Conservation (phyloP, 2,113 vertebrate genomes). For the Salvelinus fontinalis region DNA sequence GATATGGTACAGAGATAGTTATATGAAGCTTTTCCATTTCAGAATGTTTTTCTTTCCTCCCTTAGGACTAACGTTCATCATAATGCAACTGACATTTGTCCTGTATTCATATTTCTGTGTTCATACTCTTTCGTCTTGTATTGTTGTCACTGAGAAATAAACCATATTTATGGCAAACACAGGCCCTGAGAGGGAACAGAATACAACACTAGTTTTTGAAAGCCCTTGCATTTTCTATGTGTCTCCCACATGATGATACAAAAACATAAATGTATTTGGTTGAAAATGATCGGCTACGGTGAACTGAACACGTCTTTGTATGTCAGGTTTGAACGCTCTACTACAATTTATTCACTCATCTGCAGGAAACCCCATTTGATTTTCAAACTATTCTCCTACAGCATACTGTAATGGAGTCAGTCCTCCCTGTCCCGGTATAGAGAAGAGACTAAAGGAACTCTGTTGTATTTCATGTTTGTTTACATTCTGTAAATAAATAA, state of each 20-base stretch:
- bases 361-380: neutral
- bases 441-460: neutral
- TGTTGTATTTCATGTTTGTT: constrained; percentile 44
- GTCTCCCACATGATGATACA: neutral
- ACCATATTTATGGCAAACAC: neutral
- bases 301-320: neutral
- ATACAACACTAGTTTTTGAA: neutral
- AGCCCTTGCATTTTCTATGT: neutral
- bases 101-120: neutral
- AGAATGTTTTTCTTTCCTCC: neutral
- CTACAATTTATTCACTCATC: neutral
- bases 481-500: constrained; percentile 61
- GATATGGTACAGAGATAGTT: neutral
- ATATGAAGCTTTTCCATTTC: neutral
- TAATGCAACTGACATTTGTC: neutral
- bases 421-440: neutral
- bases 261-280: neutral
- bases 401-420: constrained; percentile 12
- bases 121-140: neutral
- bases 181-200: neutral
- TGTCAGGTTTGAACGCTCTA: neutral
- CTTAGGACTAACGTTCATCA: neutral
- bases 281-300: neutral
- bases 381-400: neutral
- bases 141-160: neutral